Conservation (phyloP, 2,113 vertebrate species). For the Pseudopipra pipra region DNA sequence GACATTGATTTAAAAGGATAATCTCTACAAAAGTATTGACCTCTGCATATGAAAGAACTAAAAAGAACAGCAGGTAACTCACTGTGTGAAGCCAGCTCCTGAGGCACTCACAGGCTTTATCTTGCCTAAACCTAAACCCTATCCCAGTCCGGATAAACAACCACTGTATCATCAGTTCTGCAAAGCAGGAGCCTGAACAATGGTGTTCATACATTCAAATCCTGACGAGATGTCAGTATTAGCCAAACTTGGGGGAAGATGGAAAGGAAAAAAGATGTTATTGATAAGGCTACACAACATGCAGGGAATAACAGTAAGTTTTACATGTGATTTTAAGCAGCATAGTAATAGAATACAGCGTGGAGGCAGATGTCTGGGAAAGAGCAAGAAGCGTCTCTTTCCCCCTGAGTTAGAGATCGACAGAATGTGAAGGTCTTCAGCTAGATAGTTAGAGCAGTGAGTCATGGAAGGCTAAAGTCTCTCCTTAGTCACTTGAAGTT, state of each 20-base stretch:
- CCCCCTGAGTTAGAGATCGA: neutral
- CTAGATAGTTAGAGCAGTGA: neutral
- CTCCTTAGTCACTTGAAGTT: neutral
- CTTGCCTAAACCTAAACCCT: neutral
- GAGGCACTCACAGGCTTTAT: neutral
- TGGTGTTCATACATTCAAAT: neutral
- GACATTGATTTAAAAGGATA: conserved; percentile 51
- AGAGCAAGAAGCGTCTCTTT: neutral
- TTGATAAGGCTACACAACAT: neutral
- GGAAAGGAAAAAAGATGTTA: neutral
- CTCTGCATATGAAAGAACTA: conserved; percentile 27
- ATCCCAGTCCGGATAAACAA: neutral
- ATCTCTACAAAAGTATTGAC: conserved; percentile 54
- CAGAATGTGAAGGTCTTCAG: neutral
- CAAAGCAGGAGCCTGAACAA: neutral
- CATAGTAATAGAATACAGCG: neutral
- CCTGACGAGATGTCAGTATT: neutral
- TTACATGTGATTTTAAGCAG: neutral
- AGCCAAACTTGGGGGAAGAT: neutral
- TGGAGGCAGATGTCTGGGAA: neutral
- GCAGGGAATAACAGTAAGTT: neutral
- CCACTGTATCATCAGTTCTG: neutral
- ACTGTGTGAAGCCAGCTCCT: neutral
- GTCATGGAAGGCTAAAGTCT: neutral
- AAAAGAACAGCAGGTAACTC: neutral